A percentile compares a stretch with the other conserved stretches of the same genome.
Evolutionary conservation across 2,888 invertebrate genomes (phyloP).

Genomic region (Orthonevra nobilis): DNA sequence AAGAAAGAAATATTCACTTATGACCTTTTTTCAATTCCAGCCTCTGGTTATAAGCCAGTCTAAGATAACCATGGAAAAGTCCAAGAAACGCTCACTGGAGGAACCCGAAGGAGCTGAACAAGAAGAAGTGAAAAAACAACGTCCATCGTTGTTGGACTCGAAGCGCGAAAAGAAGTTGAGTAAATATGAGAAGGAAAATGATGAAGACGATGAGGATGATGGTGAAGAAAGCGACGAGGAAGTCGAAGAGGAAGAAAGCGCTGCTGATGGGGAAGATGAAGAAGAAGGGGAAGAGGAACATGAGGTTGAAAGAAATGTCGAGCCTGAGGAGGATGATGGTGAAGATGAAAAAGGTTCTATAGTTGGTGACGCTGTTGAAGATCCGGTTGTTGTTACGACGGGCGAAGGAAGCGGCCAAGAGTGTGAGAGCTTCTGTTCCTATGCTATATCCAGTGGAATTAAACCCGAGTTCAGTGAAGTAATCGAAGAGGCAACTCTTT

Average conservation of each 20-base stretch:
- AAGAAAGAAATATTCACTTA: no score
- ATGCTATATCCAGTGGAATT: constrained; percentile 8
- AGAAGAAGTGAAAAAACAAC: constrained; percentile 73
- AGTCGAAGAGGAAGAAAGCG: constrained; percentile 73
- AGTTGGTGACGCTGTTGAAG: constrained; percentile 86
- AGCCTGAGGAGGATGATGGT: constrained; percentile 67
- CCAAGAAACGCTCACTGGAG: constrained; percentile 74
- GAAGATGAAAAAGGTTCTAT: constrained; percentile 72
- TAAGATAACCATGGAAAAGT: constrained; percentile 72
- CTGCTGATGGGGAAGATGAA: constrained; percentile 44
- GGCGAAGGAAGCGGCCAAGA: constrained; percentile 87
- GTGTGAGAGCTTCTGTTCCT: constrained; percentile 80
- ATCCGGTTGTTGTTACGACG: constrained; percentile 86
- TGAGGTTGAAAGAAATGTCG: not conserved
- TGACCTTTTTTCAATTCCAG: constrained; percentile 69
- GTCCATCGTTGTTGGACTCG: constrained; percentile 76
- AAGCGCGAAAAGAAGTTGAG: constrained; percentile 77
- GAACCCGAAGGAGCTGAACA: constrained; percentile 71
- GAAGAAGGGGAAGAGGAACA: constrained; percentile 56
- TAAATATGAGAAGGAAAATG: constrained; percentile 76
- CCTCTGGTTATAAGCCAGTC: constrained; percentile 77
- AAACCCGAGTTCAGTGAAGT: constrained; percentile 83
- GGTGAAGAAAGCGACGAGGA: constrained; percentile 73
- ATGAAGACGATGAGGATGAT: constrained; percentile 74
- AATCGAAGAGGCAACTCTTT: constrained; percentile 88